Evolutionary conservation across 1,140 invertebrate genomes (phyloP), one percentile per base, ranked within the genome.

Genomic region (Hylaeus volcanicus): DNA sequence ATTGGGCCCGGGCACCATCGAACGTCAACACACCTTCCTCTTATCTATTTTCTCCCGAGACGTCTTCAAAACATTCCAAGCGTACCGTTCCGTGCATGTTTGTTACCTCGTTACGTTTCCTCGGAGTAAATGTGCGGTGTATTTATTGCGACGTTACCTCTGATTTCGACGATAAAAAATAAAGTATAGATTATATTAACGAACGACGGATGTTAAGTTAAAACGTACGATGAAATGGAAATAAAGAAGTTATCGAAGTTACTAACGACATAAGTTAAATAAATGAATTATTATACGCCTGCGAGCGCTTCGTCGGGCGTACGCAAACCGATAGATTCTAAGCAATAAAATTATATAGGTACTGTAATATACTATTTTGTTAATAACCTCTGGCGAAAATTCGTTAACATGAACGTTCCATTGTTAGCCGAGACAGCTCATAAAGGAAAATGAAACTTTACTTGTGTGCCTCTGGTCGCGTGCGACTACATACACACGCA

Each of bases 321-420:
- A 89, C 83, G 69, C 91, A 91, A 92, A 89, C 91, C 88, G 89
- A 92, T 93, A 92, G 90, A 87, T 89, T 84, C 81, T 92, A 93
- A 93, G 91, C 90, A 92, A 93, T 93, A 92, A 92, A 91, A 83
- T 88, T 51, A 88, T 86, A 90, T 88, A 91, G 86, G 88, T 89
- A 91, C 91, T 89, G 90, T 93, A 92, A 92, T 89, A 92, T 91
- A 92, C 92, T 92, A 92, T 92, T 92, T 93, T 93, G 89, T 91
- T 92, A 92, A 92, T 87, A 90, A 89, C 84, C 85, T 88, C 73
- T 88, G 87, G 88, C 89, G 88, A 88, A 92, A 89, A 89, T 91
- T 90, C 88, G 87, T 92, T 90, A 88, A 89, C 89, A 89, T 88
- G 86, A 26, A 89, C 84, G 81, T 89, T 91, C 80, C 82, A 88